A percentile compares a stretch with the other conserved stretches of the same genome.
These are phyloP conservation scores for Molanna angustata DNA, from an alignment of 2,888 invertebrate species.

Conservation along the genomic window DNA sequence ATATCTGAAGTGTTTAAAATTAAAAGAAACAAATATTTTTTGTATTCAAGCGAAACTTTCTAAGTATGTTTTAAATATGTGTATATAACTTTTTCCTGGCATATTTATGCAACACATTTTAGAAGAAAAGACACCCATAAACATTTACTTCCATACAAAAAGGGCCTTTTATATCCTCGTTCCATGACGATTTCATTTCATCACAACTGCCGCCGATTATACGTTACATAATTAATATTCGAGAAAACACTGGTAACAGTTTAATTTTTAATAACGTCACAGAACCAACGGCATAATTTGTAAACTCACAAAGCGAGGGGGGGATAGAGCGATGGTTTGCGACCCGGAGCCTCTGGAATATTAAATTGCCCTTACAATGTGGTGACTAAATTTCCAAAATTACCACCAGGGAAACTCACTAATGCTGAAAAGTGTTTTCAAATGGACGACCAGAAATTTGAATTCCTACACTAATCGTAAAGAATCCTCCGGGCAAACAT, in stretches of 20 bases:
- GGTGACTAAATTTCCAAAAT: not conserved
- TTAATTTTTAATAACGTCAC: conserved; percentile 26
- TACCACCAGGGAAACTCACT: not conserved
- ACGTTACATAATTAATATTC: conserved; percentile 18
- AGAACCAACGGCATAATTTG: conserved; percentile 22
- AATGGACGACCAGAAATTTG: not conserved
- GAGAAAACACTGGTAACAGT: conserved; percentile 13
- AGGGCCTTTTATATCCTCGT: too few relatives aligned
- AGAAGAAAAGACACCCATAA: too few relatives aligned
- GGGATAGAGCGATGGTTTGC: conserved; percentile 9
- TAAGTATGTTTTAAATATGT: too few relatives aligned
- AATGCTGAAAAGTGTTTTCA: not conserved
- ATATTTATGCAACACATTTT: too few relatives aligned
- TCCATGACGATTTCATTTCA: too few relatives aligned
- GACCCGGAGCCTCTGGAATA: conserved; percentile 16
- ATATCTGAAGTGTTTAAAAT: too few relatives aligned
- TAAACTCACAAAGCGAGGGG: conserved; percentile 18
- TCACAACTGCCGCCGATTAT: not conserved
- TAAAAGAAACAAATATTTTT: too few relatives aligned
- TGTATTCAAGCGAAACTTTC: too few relatives aligned
- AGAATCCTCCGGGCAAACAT: too few relatives aligned
- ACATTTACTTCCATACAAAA: too few relatives aligned
- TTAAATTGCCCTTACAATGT: conserved; percentile 15
- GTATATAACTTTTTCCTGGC: too few relatives aligned
- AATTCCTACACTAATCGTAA: not conserved